Conservation (phyloP, 2,113 vertebrate species). For the Clinocottus analis region DNA sequence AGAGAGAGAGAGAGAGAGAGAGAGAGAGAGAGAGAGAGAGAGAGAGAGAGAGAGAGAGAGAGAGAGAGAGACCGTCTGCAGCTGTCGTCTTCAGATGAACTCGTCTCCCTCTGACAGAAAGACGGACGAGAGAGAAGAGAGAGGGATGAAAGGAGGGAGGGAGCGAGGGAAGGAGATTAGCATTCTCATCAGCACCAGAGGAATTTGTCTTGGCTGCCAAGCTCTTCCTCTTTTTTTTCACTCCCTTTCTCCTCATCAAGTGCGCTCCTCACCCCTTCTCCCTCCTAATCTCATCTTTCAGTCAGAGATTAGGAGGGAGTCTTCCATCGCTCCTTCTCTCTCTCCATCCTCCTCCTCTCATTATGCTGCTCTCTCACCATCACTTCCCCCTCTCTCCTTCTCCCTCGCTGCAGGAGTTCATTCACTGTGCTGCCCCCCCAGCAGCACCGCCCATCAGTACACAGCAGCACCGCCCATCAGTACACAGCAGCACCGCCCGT, state of each 20-base stretch:
- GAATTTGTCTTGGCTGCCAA: constrained; percentile 79
- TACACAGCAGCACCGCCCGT: too few species aligned
- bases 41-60: constrained; percentile 61
- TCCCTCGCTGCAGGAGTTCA: constrained; percentile 58
- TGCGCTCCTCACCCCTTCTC: constrained; percentile 27
- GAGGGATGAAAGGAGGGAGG: constrained; percentile 53
- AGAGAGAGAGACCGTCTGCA: constrained; percentile 65
- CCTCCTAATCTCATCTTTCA: constrained; percentile 63
- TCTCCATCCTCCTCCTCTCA: constrained; percentile 45
- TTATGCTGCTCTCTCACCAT: constrained; percentile 37
- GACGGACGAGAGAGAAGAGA: constrained; percentile 59
- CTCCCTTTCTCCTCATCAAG: constrained; percentile 67
- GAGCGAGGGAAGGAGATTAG: constrained; percentile 72
- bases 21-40: constrained; percentile 62
- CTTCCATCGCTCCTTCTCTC: constrained; percentile 37
- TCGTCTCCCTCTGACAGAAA: constrained; percentile 76
- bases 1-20: constrained; percentile 62
- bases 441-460: neutral
- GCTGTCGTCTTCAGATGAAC: constrained; percentile 78
- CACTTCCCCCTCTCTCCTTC: constrained; percentile 26
- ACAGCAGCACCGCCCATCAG: too few species aligned
- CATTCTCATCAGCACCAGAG: constrained; percentile 81
- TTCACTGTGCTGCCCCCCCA: constrained; percentile 37
- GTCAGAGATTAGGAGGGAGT: constrained; percentile 2
- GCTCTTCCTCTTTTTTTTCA: constrained; percentile 57